phyloP scores from a whole-genome alignment of 2,797 vertebrate genomes.

The Tympanoctomys barrerae region DNA sequence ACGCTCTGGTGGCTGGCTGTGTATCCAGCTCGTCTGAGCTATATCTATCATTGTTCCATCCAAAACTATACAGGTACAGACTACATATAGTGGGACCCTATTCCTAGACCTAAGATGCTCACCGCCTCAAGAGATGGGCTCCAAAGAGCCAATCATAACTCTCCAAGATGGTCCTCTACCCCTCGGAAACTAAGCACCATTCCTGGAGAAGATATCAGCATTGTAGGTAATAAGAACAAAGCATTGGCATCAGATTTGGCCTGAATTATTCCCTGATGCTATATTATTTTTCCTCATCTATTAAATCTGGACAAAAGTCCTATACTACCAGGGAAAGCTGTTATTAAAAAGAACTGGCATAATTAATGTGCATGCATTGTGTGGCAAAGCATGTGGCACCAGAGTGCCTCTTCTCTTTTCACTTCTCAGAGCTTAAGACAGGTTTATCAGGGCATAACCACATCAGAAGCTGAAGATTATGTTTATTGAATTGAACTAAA shows the following conservation, averaged over 20 bases:
- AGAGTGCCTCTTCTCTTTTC: background rate
- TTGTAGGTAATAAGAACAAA: background rate
- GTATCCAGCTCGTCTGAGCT: background rate
- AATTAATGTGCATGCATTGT: background rate
- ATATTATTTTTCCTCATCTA: background rate
- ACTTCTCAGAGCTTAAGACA: background rate
- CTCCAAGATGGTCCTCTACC: background rate
- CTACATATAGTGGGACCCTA: background rate
- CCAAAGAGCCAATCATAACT: background rate
- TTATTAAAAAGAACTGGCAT: background rate
- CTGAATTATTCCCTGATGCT: background rate
- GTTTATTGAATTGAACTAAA: background rate
- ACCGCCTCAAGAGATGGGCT: background rate
- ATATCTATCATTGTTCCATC: fast-evolving
- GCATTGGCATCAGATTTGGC: background rate
- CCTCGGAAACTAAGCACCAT: no score
- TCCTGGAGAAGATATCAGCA: background rate
- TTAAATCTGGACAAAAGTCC: background rate
- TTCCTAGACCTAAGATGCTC: background rate
- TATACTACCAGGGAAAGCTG: background rate
- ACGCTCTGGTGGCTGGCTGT: background rate
- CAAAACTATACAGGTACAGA: fast-evolving
- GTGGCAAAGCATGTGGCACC: background rate
- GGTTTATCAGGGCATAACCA: background rate
- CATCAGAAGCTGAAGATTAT: background rate